Base-by-base conservation (phyloP, 2,797 vertebrate genomes). In the Platyrinchus mystaceus region DNA sequence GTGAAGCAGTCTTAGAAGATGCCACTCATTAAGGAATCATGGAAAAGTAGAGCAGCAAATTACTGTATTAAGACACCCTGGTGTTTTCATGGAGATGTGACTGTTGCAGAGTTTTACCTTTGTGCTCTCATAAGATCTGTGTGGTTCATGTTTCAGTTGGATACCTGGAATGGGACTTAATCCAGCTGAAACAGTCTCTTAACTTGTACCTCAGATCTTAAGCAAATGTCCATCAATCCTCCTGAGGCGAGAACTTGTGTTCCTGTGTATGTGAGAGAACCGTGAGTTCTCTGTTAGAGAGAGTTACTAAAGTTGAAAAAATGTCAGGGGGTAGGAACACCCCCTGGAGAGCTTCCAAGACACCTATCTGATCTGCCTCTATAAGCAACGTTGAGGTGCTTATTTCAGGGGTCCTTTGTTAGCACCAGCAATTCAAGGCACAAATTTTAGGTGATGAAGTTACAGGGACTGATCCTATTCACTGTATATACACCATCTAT, bases 331-430 rank as follows among this genome's bases (percentile, higher is more conserved):
- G 4, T 56, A 26, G 34, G n/a, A 71, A 36, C 55, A 73, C 8
- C 10, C 22, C 26, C 4, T 44, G 16, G 30, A 69, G 28, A 73
- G 8, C 28, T 84, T 88, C 55, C 1, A 2, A 73, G 37, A 12
- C 50, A 50, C 22, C 24, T n/a, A 5, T 76, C 43, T 77, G 26
- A 58, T 74, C 43, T 74, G 41, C n/a, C 52, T 69, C 7, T 62
- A 0, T 26, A 66, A 37, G 26, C 50, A 73, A 26, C 0, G 0
- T 39, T 53, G 43, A 58, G 69, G 30, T 67, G 23, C 23, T 32
- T 79, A 15, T 19, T 69, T 88, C 6, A 71, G 46, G 43, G 64
- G 15, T 63, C 36, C 41, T 58, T 80, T 6, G 0, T 71, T 78
- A 86, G 24, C 67, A 70, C 32, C 37, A 91, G 34, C 27, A 74